These are phyloP conservation scores for Araneus ventricosus DNA, from an alignment of 1,140 invertebrate species.

Conservation along the genomic window DNA sequence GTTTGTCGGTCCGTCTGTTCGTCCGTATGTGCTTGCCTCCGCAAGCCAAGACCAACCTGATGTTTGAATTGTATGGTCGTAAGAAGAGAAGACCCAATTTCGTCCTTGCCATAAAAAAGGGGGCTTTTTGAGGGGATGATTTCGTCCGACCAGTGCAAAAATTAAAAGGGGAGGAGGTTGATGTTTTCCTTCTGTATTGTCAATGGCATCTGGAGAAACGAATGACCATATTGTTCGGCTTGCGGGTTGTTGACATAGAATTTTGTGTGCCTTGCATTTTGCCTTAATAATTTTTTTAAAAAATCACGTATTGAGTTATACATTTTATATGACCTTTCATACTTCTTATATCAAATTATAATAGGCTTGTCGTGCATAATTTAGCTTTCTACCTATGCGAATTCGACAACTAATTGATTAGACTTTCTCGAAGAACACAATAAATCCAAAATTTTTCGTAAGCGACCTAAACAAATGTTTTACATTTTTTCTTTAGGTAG, in stretches of 20 bases:
- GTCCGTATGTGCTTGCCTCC: neutral
- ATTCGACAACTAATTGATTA: no score
- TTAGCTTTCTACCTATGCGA: no score
- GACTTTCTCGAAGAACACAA: no score
- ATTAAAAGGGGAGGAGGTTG: no score
- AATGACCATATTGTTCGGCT: neutral
- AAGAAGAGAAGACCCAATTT: slow-evolving; percentile 43
- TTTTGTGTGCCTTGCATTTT: neutral
- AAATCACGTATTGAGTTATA: no score
- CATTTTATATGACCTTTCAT: no score
- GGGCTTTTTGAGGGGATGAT: neutral
- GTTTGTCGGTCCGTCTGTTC: slow-evolving; percentile 53
- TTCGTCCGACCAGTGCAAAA: neutral
- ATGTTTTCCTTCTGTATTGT: neutral
- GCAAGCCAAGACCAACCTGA: slow-evolving; percentile 7
- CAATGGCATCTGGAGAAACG: neutral
- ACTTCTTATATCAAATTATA: no score
- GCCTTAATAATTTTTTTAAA: neutral
- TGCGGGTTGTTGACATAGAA: neutral
- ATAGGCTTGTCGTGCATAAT: no score
- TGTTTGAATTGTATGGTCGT: slow-evolving; percentile 3
- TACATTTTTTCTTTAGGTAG: no score
- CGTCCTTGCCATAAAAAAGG: neutral
- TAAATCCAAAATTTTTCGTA: no score
- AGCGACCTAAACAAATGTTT: no score